phyloP scores from a whole-genome alignment of 2,113 vertebrate genomes.

The Chaetodon auriga region DNA sequence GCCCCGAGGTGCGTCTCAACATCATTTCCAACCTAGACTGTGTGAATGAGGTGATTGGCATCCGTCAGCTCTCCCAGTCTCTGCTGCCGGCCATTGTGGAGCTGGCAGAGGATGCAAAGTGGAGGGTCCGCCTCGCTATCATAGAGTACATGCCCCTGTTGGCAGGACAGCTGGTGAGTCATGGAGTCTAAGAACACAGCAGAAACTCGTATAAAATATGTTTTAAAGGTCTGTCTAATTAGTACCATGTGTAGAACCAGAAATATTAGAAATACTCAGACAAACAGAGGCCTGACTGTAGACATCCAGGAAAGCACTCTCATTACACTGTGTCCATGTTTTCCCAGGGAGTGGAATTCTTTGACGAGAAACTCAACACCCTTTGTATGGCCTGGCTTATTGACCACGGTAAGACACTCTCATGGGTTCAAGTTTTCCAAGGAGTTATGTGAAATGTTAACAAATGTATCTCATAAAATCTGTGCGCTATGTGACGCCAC shows the following conservation, averaged over 20 bases:
- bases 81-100: conserved; percentile 93
- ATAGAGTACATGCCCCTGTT: conserved; percentile 94
- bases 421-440: neutral
- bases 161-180: conserved; percentile 91
- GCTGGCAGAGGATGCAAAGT: conserved; percentile 93
- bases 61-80: conserved; percentile 92
- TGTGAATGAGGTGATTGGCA: conserved; percentile 93
- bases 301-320: conserved; percentile 4
- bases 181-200: conserved; percentile 1
- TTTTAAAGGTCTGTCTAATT: conserved; percentile 29
- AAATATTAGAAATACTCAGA: neutral
- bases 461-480: neutral
- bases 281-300: neutral
- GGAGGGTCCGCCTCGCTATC: conserved; percentile 92
- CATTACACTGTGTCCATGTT: conserved; percentile 8
- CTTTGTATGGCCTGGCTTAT: conserved; percentile 97
- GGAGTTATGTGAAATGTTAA: neutral
- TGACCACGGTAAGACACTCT: conserved; percentile 88
- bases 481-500: neutral
- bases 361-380: conserved; percentile 94
- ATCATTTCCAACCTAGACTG: conserved; percentile 94
- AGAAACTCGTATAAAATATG: conserved; percentile 17
- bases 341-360: conserved; percentile 92
- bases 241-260: neutral
- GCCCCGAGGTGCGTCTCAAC: conserved; percentile 92